Conservation (phyloP, 2,113 vertebrate genomes). For the Sebastes fasciatus region DNA sequence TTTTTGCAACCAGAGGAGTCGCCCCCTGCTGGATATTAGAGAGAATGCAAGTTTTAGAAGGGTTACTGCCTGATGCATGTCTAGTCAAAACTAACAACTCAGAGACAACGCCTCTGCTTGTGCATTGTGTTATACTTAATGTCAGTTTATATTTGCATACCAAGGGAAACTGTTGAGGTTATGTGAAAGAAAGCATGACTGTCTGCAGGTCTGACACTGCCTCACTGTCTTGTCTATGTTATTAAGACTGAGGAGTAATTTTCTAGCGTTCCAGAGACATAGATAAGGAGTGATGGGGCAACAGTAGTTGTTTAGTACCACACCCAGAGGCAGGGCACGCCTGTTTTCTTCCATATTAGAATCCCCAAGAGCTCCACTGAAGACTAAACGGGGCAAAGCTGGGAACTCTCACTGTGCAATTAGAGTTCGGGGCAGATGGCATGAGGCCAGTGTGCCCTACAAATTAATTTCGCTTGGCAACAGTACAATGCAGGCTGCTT, state of each 20-base stretch:
- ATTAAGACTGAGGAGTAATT: not conserved
- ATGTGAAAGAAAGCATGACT: not conserved
- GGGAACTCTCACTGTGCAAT: conserved; percentile 57
- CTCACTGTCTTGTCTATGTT: not conserved
- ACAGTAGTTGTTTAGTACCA: conserved; percentile 33
- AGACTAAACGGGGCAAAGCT: conserved; percentile 23
- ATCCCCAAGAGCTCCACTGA: conserved; percentile 1
- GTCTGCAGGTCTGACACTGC: not conserved
- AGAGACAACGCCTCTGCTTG: not conserved
- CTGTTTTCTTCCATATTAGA: conserved; percentile 21
- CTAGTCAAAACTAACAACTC: not conserved
- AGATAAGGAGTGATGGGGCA: conserved; percentile 32
- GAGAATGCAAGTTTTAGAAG: not conserved
- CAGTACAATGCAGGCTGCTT: conserved; percentile 69
- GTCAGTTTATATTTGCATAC: conserved; percentile 28
- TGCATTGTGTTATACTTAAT: not conserved
- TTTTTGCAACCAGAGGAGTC: too few species aligned
- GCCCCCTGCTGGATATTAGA: too few species aligned
- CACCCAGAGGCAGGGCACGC: conserved; percentile 19
- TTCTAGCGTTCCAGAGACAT: conserved; percentile 28
- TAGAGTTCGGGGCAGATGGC: conserved; percentile 65
- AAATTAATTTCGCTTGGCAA: conserved; percentile 83
- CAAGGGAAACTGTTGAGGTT: not conserved
- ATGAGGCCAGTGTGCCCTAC: conserved; percentile 58
- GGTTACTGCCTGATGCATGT: not conserved